Base-by-base conservation (phyloP, 1,140 invertebrate genomes). In the Luehdorfia chinensis region DNA sequence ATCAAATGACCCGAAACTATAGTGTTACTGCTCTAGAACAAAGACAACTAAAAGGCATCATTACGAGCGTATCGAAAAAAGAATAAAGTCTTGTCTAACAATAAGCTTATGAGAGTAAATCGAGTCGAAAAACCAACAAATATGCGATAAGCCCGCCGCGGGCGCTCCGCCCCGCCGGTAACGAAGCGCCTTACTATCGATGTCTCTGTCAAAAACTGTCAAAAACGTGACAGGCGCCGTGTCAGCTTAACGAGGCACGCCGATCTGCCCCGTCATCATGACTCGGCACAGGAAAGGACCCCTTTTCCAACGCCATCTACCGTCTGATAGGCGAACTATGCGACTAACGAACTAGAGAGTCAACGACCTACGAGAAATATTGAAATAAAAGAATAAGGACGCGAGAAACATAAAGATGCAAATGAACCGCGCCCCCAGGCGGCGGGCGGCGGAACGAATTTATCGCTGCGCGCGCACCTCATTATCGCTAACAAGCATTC, bases 151-250 rank as follows among this genome's bases (percentile, higher is more conserved):
- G 76, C 51, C 54, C 69, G 58, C 70, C 73, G 73, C n/a, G n/a
- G n/a, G n/a, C n/a, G n/a, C n/a, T n/a, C n/a, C n/a, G n/a, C 77
- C 70, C 64, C 59, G 66, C 28, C 54, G 50, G 71, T 79, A 81
- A 79, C 76, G 75, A 75, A 69, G 63, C 66, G 70, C 51, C 67
- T 59, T 62, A 65, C 68, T 79, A 85, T 81, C 78, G 81, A 84
- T 81, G 79, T 83, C 76, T 79, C 67, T 81, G 81, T 85, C 78
- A 76, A 76, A 78, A 80, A 80, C 75, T 83, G 81, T 85, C 81
- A 83, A 79, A 77, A 77, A 73, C 58, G 45, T 81, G 81, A 83
- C 81, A 77, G 72, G 59, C 73, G 71, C 61, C 70, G 76, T 71
- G 77, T 80, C 72, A 69, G 73, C 47, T 68, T 85, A 85, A 85